These are phyloP conservation scores for Eustalomyia histrio DNA, from an alignment of 2,888 invertebrate species.

Conservation along the genomic window DNA sequence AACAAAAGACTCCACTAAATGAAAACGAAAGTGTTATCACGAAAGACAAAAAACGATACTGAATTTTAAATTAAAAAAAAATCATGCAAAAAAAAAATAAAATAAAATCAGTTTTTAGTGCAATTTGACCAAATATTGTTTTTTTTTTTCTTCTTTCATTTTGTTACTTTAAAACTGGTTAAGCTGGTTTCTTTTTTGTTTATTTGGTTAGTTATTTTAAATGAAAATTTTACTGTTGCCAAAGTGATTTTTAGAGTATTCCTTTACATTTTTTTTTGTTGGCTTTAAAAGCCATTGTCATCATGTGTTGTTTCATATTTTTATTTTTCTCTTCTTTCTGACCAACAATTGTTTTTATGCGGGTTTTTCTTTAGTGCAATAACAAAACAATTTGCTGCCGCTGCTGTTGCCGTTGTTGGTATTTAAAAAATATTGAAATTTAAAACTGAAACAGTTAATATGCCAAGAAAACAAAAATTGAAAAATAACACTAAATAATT, in stretches of 20 bases:
- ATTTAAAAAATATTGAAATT: constrained; percentile 28
- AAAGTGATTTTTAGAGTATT: constrained; percentile 1
- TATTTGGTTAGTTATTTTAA: constrained; percentile 5
- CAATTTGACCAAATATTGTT: not conserved
- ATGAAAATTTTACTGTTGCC: not conserved
- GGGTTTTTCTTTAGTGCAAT: not conserved
- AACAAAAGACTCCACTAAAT: not conserved
- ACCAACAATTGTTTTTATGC: not conserved
- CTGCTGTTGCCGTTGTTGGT: not conserved
- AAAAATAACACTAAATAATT: constrained; percentile 15
- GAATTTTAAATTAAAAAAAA: not conserved
- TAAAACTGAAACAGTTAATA: constrained; percentile 38
- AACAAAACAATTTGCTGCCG: not conserved
- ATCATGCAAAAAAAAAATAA: not conserved
- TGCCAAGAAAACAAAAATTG: not conserved
- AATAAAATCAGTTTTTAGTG: not conserved
- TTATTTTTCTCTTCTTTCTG: not conserved
- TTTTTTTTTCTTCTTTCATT: not conserved
- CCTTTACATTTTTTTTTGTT: not conserved
- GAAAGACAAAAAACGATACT: not conserved
- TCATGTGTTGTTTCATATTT: not conserved
- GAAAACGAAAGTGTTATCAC: constrained; percentile 2
- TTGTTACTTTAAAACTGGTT: constrained; percentile 1
- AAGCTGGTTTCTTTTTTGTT: constrained; percentile 3
- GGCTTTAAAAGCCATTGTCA: not conserved